Evolutionary conservation across 1,140 invertebrate genomes (phyloP), one percentile per base, ranked within the genome.

Genomic region (Zaprionus lachaisei): DNA sequence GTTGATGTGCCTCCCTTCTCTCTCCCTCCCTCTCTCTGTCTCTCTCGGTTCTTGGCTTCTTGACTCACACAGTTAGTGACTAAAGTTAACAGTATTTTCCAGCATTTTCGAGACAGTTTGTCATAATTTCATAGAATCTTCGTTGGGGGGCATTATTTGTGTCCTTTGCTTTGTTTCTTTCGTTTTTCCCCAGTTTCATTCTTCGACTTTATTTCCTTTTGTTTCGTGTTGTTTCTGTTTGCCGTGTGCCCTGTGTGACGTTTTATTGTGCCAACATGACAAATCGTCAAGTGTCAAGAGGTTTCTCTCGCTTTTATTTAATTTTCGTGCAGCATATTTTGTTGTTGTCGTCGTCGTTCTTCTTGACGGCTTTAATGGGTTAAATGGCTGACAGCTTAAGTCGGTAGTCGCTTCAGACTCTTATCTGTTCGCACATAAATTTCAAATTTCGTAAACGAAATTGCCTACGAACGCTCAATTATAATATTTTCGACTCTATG

Each of bases 101-200:
- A 85, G 85, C 85, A 90, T 90, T 90, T 90, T 90, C 62, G 79
- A 90, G 85, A 90, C 85, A 90, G 85, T 90, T 90, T 89, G 85
- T 90, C 85, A 90, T 90, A 90, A 90, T 90, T 90, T 83, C 85
- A 90, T 80, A 77, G 86, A 76, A 89, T 89, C 68, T 77, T 71
- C 81, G 2, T 41, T 79, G 56, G 15, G 58, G 15, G 38, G 34
- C 62, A 22, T 54, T 76, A 69, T 31, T 56, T 60, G 28, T 60
- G 44, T 61, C 17, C 22, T 22, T 20, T 61, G 31, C 17, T 63
- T 47, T 31, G 26, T 37, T 37, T 58, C 64, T 14, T 58, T 63
- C 57, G 22, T 55, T 28, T 14, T 12, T 51, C 51, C 70, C 66
- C 58, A 63, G 72, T 63, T 80, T 58, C 57, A 11, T 38, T 56